These are phyloP conservation scores for Axea sp. DNA, from an alignment of 2,888 invertebrate species.

Conservation along the genomic window DNA sequence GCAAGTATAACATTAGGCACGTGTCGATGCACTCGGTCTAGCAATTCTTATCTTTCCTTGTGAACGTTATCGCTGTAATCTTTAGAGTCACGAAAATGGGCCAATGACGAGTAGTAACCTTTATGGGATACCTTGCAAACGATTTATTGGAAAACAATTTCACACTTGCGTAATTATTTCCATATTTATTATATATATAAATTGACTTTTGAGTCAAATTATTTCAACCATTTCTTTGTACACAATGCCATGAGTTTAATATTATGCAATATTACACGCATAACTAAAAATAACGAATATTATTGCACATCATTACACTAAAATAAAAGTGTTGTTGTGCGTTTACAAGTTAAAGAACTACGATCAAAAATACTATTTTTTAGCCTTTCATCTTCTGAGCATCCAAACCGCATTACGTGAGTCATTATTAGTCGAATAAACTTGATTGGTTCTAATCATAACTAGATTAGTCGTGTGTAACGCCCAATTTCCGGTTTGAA, in stretches of 20 bases:
- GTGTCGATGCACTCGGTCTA: conserved; percentile 59
- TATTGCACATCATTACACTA: too few relatives aligned
- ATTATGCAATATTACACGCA: too few relatives aligned
- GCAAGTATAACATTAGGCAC: conserved; percentile 59
- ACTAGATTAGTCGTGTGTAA: conserved; percentile 47
- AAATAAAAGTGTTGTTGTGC: too few relatives aligned
- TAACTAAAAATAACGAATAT: too few relatives aligned
- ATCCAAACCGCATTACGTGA: conserved; percentile 15
- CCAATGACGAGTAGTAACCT: conserved; percentile 59
- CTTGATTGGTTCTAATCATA: conserved; percentile 52
- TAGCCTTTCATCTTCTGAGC: conserved; percentile 29
- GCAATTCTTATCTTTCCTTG: conserved; percentile 57
- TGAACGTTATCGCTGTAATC: conserved; percentile 48
- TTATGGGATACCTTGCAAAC: conserved; percentile 33
- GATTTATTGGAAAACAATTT: conserved; percentile 17
- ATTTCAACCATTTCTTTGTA: too few relatives aligned
- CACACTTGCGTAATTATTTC: too few relatives aligned
- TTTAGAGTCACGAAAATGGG: conserved; percentile 53
- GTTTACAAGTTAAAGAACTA: too few relatives aligned
- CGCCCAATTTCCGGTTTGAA: conserved; percentile 57
- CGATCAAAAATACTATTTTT: too few relatives aligned
- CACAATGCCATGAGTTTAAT: too few relatives aligned
- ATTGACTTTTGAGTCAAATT: too few relatives aligned
- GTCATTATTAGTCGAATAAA: conserved; percentile 41
- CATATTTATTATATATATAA: too few relatives aligned